Evolutionary conservation across 2,113 vertebrate genomes (phyloP), one percentile per base, ranked within the genome.

Genomic region (Albula glossodonta): DNA sequence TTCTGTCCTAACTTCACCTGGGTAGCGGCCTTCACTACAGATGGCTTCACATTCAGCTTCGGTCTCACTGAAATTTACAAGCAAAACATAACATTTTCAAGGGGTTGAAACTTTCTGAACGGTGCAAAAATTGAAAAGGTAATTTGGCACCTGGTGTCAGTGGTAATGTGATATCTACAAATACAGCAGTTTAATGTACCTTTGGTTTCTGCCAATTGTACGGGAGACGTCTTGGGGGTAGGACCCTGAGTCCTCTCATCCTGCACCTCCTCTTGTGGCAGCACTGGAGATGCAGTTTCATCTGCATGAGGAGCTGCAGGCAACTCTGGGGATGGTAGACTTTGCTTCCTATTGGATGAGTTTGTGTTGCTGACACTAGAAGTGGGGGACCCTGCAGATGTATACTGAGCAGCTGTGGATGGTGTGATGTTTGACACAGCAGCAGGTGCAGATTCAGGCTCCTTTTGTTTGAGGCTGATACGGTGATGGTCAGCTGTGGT

Each of bases 31-130:
- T 96, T 97, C 89, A 96, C 90, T 9, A 97, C 95, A 2, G 91
- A 96, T 0, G 96, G 96, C 90, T 97, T 98, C 90, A 97, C 96
- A 74, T 95, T 98, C 90, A 96, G 89, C 88, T 96, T 98, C 66
- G 96, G 94, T 87, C 96, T 97, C 93, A 94, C 98, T 99, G 87
- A 0, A 93, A 92, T 0, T 8, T 7, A 81, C 85, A 9, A 91
- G 83, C 86, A 56, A 2, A 66, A 84, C 51, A 77, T 60, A 4
- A 81, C 31, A 41, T 41, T 41, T 41, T 41, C 31, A 41, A 41
- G 31, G 31, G 31, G 31, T 41, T 41, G 31, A 41, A 41, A 41
- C 31, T 41, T 41, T 41, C 31, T 41, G 31, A 41, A 41, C 1
- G 31, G 31, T 41, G 31, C 31, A 0, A 41, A 41, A 41, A 41